Percentiles rank a stretch among this genome's conserved stretches.
phyloP scores from a whole-genome alignment of 1,140 invertebrate genomes.

The Drosophila ananassae region DNA sequence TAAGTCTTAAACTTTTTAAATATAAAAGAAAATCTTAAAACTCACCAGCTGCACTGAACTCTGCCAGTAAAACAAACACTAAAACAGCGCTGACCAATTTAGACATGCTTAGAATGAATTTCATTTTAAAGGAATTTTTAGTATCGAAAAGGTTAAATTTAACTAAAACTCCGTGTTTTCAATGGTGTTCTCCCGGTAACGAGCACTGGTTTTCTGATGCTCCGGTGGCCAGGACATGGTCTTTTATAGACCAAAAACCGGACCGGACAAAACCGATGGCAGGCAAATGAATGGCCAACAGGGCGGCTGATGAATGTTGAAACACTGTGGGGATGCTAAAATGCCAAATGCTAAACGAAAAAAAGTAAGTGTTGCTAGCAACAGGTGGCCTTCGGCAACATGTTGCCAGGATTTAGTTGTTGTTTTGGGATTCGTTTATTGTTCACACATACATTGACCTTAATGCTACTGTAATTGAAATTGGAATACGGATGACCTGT shows the following conservation, averaged over 20 bases:
- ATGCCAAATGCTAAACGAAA: background rate
- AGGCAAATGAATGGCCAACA: slow-evolving; percentile 33
- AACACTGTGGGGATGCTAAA: slow-evolving; percentile 17
- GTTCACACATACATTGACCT: slow-evolving; percentile 33
- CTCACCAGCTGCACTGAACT: slow-evolving; percentile 70
- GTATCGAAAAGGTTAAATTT: background rate
- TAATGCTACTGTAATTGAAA: slow-evolving; percentile 8
- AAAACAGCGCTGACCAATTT: slow-evolving; percentile 50
- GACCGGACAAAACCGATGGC: slow-evolving; percentile 14
- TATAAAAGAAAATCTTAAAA: background rate
- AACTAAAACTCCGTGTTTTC: slow-evolving; percentile 23
- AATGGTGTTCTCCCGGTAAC: slow-evolving; percentile 45
- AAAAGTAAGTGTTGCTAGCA: slow-evolving; percentile 42
- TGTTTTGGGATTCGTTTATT: slow-evolving; percentile 42
- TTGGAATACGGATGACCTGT: background rate
- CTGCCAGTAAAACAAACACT: slow-evolving; percentile 53
- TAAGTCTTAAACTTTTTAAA: background rate
- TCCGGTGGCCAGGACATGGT: slow-evolving; percentile 40
- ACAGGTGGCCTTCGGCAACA: slow-evolving; percentile 55
- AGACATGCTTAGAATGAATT: slow-evolving; percentile 51
- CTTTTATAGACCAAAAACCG: slow-evolving; percentile 69
- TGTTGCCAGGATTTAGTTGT: slow-evolving; percentile 20
- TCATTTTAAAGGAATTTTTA: slow-evolving; percentile 48
- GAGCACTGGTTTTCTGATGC: slow-evolving; percentile 58
- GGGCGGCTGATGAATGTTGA: slow-evolving; percentile 33